phyloP scores from a whole-genome alignment of 2,888 invertebrate genomes.

The Nephrotoma appendiculata region DNA sequence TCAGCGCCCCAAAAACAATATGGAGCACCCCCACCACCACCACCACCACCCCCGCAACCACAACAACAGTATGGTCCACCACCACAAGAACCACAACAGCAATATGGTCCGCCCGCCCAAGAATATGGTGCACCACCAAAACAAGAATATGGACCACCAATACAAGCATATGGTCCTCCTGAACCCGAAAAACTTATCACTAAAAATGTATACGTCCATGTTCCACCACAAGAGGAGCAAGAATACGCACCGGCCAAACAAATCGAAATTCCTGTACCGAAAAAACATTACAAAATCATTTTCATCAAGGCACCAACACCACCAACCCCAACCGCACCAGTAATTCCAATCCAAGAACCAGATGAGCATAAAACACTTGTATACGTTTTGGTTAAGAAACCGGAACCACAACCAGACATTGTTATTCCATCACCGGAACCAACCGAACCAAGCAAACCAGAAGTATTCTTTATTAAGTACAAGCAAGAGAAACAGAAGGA shows the following conservation, averaged over 20 bases:
- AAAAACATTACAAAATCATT: slow-evolving; percentile 41
- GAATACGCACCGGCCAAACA: slow-evolving; percentile 28
- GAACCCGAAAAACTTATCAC: slow-evolving; percentile 25
- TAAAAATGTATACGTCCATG: slow-evolving; percentile 38
- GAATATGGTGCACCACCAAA: slow-evolving; percentile 17
- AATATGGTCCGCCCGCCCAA: slow-evolving; percentile 15
- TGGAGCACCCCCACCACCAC: slow-evolving; percentile 24
- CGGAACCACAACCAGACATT: slow-evolving; percentile 68
- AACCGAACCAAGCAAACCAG: slow-evolving; percentile 76
- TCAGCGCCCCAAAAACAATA: slow-evolving; percentile 8
- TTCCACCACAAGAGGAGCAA: slow-evolving; percentile 39
- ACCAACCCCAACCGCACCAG: slow-evolving; percentile 34
- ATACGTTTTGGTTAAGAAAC: slow-evolving; percentile 79
- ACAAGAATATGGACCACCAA: slow-evolving; percentile 12
- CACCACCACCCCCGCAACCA: slow-evolving; percentile 17
- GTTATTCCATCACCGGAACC: slow-evolving; percentile 65
- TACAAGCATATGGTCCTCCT: slow-evolving; percentile 25
- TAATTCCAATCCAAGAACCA: slow-evolving; percentile 52
- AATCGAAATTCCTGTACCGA: slow-evolving; percentile 33
- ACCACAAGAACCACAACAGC: slow-evolving; percentile 15
- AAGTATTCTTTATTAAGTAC: slow-evolving; percentile 82
- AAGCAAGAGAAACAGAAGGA: slow-evolving; percentile 27
- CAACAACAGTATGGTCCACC: slow-evolving; percentile 8
- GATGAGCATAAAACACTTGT: slow-evolving; percentile 82
- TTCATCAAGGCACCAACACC: slow-evolving; percentile 41